Percentiles rank a stretch among this genome's conserved stretches.
Evolutionary conservation across 2,113 vertebrate genomes (phyloP).

Genomic region (Brachypodius melanocephalos): DNA sequence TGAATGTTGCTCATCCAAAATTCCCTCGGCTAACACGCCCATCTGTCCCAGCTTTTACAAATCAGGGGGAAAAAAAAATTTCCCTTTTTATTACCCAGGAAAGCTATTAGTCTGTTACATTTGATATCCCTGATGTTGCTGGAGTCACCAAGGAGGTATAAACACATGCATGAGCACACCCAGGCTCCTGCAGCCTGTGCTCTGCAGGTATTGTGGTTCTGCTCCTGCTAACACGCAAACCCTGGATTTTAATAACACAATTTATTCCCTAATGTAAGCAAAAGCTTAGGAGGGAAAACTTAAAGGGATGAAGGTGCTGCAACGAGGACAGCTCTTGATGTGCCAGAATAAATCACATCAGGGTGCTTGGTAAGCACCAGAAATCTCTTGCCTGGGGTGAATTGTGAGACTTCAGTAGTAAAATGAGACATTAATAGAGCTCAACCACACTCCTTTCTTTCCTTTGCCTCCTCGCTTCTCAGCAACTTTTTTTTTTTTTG

Average conservation of each 20-base stretch:
- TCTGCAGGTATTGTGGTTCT: not conserved
- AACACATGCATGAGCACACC: not conserved
- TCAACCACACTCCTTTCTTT: not conserved
- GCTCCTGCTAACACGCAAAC: not conserved
- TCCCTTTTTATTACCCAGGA: not conserved
- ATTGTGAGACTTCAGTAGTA: not conserved
- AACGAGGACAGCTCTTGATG: not conserved
- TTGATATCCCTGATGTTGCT: not conserved
- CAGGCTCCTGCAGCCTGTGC: not conserved
- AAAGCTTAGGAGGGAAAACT: not conserved
- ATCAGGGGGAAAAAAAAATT: not conserved
- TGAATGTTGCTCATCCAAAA: not conserved
- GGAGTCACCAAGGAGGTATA: not conserved
- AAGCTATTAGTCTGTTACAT: not conserved
- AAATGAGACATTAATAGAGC: not conserved
- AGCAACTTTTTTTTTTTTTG: constrained; percentile 45
- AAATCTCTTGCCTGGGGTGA: constrained; percentile 35
- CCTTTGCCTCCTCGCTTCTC: not conserved
- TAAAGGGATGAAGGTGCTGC: constrained; percentile 15
- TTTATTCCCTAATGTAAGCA: not conserved
- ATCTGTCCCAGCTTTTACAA: constrained; percentile 14
- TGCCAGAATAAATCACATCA: constrained; percentile 48
- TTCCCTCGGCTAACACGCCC: not conserved
- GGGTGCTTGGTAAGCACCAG: not conserved
- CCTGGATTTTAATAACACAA: not conserved